Evolutionary conservation across 2,888 invertebrate species (phyloP), one percentile per base, ranked within the genome.

Genomic region (Chaitophorus viminalis): DNA sequence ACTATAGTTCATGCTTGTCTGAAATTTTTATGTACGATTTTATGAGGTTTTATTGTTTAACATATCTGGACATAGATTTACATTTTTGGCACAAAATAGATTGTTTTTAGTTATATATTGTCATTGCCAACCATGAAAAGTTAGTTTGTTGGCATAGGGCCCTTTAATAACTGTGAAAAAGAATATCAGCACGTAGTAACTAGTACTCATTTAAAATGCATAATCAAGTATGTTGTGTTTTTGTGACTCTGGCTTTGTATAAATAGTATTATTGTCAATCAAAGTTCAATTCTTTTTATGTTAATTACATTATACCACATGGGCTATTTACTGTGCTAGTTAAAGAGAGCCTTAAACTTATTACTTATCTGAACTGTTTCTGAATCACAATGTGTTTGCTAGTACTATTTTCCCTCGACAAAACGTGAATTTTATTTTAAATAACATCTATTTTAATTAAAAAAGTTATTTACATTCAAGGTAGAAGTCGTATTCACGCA

Each of bases 221-320:
- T 81, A 87, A 65, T 65, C 74, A 46, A 60, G 39, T 54, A 31
- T 74, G 25, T 78, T 60, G 36, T 70, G 77, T 31, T 31, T 77
- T 18, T 17, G 29, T 46, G 29, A 52, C 33, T 77, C 36, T 6
- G 29, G 74, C 36, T 72, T 87, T 65, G 74, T 87, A 70, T 68
- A 70, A 86, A 78, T 86, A 78, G 11, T 39, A 74, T 81, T 79
- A 70, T 79, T 87, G 74, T 81, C 46, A 87, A 87, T 87, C 87
- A 75, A 65, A 74, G 52, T 81, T 31, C 46, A 81, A 87, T 87
- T 87, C 79, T 87, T 87, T 39, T 79, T 87, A 87, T 87, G 87
- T 81, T 81, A 87, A 87, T 87, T 79, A 60, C 33, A 60, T 74
- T 87, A 60, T 36, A 60, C n/a, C 46, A 33, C 68, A 68, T 36